Percentiles rank a stretch among this genome's conserved stretches.
Evolutionary conservation across 2,113 vertebrate genomes (phyloP).

Genomic region (Ranitomeya variabilis): DNA sequence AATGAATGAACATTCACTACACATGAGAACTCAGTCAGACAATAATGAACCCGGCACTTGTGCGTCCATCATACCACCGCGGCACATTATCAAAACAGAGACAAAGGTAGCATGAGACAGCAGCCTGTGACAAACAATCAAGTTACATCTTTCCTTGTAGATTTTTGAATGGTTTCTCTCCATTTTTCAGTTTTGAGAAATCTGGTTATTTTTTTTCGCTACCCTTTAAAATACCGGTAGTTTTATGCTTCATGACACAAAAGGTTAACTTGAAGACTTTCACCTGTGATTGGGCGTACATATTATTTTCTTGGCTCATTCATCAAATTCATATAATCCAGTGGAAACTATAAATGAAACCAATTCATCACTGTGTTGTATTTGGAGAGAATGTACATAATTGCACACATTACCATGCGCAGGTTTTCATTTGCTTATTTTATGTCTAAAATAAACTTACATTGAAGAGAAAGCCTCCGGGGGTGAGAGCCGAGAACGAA

Average conservation of each 20-base stretch:
- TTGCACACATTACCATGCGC: conserved; percentile 10
- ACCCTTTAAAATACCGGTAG: neutral
- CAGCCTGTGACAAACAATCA: no score
- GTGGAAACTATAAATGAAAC: conserved; percentile 13
- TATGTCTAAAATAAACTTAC: conserved; percentile 18
- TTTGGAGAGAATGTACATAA: conserved; percentile 33
- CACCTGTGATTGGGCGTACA: neutral
- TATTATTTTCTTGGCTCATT: conserved; percentile 7
- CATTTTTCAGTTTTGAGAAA: neutral
- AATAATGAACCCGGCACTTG: no score
- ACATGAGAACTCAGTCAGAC: no score
- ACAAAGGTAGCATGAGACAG: no score
- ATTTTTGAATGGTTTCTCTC: neutral
- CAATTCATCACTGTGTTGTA: conserved; percentile 24
- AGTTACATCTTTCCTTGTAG: no score
- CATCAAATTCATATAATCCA: conserved; percentile 21
- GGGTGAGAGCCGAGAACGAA: neutral
- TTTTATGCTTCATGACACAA: neutral
- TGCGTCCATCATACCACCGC: no score
- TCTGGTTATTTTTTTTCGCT: neutral
- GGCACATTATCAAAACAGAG: no score
- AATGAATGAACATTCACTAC: no score
- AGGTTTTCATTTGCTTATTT: conserved; percentile 31
- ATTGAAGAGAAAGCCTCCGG: neutral
- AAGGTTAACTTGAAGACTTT: neutral